A percentile compares a stretch with the other conserved stretches of the same genome.
These are phyloP conservation scores for Vanacampus margaritifer DNA, from an alignment of 2,113 vertebrate genomes.

Conservation along the genomic window DNA sequence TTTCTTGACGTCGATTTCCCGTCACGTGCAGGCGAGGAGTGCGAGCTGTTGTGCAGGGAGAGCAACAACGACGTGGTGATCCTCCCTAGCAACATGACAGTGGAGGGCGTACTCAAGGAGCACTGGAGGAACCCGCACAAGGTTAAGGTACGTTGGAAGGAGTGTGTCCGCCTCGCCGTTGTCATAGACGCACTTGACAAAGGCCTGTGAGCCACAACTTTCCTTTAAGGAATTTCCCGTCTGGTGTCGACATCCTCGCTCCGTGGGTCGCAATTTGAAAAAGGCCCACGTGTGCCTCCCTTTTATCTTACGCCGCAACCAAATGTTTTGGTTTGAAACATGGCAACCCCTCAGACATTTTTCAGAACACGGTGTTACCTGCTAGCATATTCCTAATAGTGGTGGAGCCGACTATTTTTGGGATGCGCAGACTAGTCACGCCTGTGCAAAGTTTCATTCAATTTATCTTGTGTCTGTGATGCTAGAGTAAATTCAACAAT, in stretches of 20 bases:
- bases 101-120: constrained; percentile 76
- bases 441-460: background rate
- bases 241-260: constrained; percentile 46
- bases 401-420: background rate
- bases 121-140: constrained; percentile 92
- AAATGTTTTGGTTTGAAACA: constrained; percentile 47
- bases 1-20: constrained; percentile 5
- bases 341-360: constrained; percentile 41
- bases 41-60: constrained; percentile 84
- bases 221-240: constrained; percentile 57
- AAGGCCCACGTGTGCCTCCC: constrained; percentile 18
- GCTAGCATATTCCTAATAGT: constrained; percentile 4
- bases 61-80: constrained; percentile 87
- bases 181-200: constrained; percentile 60
- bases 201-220: constrained; percentile 52
- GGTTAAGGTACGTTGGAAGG: constrained; percentile 82
- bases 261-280: constrained; percentile 32
- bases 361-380: constrained; percentile 10
- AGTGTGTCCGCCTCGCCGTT: constrained; percentile 36
- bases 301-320: constrained; percentile 15
- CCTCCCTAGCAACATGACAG: constrained; percentile 83
- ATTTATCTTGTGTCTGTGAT: background rate
- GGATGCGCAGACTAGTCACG: background rate
- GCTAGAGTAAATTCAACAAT: background rate
- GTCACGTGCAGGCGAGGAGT: constrained; percentile 81